Base-by-base conservation (phyloP, 1,140 invertebrate species). In the Apis florea region DNA sequence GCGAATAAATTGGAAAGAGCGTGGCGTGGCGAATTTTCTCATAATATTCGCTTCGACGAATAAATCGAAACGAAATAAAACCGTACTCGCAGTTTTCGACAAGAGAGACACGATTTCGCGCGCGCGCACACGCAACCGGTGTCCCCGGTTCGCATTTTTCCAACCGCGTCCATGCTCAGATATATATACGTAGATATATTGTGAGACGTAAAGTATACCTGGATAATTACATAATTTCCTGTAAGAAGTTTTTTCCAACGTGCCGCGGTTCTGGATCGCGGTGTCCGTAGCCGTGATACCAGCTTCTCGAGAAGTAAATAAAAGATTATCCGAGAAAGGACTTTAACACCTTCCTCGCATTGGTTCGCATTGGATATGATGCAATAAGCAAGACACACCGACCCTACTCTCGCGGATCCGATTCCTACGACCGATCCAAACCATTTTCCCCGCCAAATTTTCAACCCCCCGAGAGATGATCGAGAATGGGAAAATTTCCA, bases 221-320 rank as follows among this genome's bases (percentile, higher is more conserved):
- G 24, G 53, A 21, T 67, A 75, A 81, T 81, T 81, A 58, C 63
- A 81, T 81, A 81, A 81, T 81, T 75, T 75, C 79, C 63, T 51
- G 63, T 68, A 75, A 75, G n/a, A 17, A 40, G 15, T 58, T 75
- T 75, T 81, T 56, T 80, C 13, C n/a, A 56, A n/a, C 11, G 13
- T 31, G 26, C 26, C 67, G 68, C 72, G 53, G 72, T 73, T 81
- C 71, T 75, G 12, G 71, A 81, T 68, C 72, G 17, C 53, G 54
- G 24, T 81, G 53, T 66, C 63, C 53, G 68, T 19, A 68, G 26
- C n/a, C 11, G 73, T 53, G 71, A 80, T 49, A 67, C 61, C 63
- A 13, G 10, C 17, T 9, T 31, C 26, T 49, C 51, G 17, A 40
- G 12, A 2, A 58, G 51, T 74, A 58, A 86, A 69, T 78, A 78